Percentiles rank a stretch among this genome's conserved stretches.
These are phyloP conservation scores for Boloria selene DNA, from an alignment of 2,888 invertebrate species.

Conservation along the genomic window DNA sequence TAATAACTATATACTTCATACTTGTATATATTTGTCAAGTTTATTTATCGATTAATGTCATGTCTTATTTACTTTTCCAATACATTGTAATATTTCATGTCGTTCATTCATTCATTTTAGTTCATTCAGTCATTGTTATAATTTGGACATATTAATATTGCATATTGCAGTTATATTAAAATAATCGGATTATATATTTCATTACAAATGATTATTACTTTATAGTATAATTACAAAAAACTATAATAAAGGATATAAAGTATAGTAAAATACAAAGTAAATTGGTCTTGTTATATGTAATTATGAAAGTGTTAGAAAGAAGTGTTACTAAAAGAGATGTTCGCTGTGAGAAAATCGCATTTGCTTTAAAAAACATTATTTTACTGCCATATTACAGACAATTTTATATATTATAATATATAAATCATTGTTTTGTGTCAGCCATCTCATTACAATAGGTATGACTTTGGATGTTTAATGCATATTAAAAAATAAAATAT, in stretches of 20 bases:
- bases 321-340: slow-evolving; percentile 2
- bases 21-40: neutral
- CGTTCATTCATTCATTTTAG: no score
- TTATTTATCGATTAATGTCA: neutral
- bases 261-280: neutral
- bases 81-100: no score
- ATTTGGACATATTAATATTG: no score
- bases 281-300: neutral
- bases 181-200: no score
- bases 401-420: neutral
- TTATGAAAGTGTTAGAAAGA: neutral
- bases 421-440: slow-evolving; percentile 5
- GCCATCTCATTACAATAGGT: neutral
- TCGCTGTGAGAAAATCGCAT: slow-evolving; percentile 14
- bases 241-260: no score
- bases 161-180: no score
- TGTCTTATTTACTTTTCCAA: no score
- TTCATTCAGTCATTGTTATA: no score
- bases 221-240: no score
- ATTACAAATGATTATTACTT: no score
- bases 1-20: neutral
- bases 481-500: neutral
- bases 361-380: no score
- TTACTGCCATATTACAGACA: no score
- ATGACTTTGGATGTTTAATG: neutral